phyloP scores from a whole-genome alignment of 2,888 invertebrate genomes.

The Drosophila colorata region DNA sequence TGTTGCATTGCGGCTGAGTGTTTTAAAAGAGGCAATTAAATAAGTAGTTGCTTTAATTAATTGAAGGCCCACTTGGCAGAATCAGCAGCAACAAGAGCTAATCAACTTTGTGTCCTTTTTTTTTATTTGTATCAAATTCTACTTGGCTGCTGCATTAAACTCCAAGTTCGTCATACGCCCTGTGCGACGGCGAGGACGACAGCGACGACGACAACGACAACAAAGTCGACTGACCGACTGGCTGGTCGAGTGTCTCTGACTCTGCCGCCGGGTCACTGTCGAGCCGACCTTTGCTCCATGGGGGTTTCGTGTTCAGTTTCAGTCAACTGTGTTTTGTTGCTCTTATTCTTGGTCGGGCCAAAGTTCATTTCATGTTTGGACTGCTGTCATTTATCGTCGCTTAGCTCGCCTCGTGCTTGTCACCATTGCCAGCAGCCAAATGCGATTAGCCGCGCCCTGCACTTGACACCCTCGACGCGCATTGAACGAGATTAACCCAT shows the following conservation, averaged over 20 bases:
- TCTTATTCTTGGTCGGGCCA: constrained; percentile 22
- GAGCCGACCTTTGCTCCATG: constrained; percentile 28
- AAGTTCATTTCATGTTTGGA: constrained; percentile 55
- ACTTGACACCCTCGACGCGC: background rate
- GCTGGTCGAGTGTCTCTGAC: constrained; percentile 1
- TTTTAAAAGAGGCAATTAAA: constrained; percentile 18
- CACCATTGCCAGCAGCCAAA: constrained; percentile 37
- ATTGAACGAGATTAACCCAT: constrained; percentile 46
- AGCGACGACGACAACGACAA: no score
- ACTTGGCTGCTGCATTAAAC: constrained; percentile 20
- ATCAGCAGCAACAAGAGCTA: background rate
- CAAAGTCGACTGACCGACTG: constrained; percentile 8
- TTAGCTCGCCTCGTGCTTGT: constrained; percentile 23
- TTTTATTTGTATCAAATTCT: constrained; percentile 16
- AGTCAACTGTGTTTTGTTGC: constrained; percentile 29
- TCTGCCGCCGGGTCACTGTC: background rate
- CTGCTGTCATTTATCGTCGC: constrained; percentile 59
- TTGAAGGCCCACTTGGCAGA: background rate
- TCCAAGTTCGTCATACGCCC: constrained; percentile 43
- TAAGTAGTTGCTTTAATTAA: constrained; percentile 13
- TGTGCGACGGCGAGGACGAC: constrained; percentile 13
- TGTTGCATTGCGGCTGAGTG: constrained; percentile 8
- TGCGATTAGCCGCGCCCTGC: constrained; percentile 55
- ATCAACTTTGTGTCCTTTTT: constrained; percentile 27
- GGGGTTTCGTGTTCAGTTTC: constrained; percentile 34